Evolutionary conservation across 2,888 invertebrate genomes (phyloP).

Genomic region (Achlya flavicornis): DNA sequence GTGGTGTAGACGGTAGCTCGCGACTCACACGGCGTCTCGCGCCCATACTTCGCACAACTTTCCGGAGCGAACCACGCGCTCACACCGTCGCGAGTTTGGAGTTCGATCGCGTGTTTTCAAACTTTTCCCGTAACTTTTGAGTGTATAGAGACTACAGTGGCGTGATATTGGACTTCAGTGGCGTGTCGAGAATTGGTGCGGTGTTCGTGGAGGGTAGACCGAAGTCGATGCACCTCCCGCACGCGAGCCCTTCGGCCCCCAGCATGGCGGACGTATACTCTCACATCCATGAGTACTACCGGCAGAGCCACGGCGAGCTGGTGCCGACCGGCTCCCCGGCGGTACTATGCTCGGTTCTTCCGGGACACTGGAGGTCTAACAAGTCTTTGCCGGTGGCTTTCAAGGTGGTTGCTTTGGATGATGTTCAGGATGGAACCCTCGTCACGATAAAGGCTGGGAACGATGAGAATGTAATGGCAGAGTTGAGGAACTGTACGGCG

Average conservation of each 20-base stretch:
- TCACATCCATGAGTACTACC: conserved; percentile 90
- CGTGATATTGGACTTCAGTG: conserved; percentile 71
- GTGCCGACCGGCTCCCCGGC: conserved; percentile 98
- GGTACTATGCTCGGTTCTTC: conserved; percentile 96
- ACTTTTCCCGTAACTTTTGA: conserved; percentile 56
- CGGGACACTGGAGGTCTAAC: conserved; percentile 98
- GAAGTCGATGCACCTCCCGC: conserved; percentile 88
- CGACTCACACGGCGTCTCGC: conserved; percentile 73
- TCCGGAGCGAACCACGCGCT: conserved; percentile 69
- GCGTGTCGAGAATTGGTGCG: conserved; percentile 67
- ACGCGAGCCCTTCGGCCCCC: conserved; percentile 82
- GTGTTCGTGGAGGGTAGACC: conserved; percentile 63
- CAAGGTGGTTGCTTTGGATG: conserved; percentile 96
- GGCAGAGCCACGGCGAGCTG: conserved; percentile 96
- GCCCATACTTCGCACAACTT: conserved; percentile 78
- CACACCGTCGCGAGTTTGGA: conserved; percentile 57
- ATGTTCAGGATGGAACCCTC: conserved; percentile 96
- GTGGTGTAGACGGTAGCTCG: conserved; percentile 70
- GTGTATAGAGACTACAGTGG: conserved; percentile 65
- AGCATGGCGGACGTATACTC: conserved; percentile 90
- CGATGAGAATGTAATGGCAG: conserved; percentile 98
- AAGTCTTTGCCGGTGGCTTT: conserved; percentile 98
- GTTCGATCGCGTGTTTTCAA: conserved; percentile 63
- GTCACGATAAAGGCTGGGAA: conserved; percentile 98
- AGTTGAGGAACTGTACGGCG: conserved; percentile 95